Percentiles rank a stretch among this genome's conserved stretches.
Evolutionary conservation across 2,113 vertebrate species (phyloP).

Genomic region (Dryoscopus gambensis): DNA sequence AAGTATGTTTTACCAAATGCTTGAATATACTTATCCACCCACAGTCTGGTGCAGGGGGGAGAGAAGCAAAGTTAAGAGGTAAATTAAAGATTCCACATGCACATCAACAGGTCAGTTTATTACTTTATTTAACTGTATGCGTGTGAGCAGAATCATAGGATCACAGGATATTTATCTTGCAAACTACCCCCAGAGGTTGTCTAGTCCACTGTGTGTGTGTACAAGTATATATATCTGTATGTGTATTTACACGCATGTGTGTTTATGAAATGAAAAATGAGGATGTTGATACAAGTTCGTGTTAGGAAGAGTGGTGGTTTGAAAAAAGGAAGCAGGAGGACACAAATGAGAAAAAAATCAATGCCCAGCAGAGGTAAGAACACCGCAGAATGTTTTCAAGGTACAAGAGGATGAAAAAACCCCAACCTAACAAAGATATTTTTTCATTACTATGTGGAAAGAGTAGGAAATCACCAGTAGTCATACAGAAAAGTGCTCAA

Average conservation of each 20-base stretch:
- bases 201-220: neutral
- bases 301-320: neutral
- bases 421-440: neutral
- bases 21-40: neutral
- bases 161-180: neutral
- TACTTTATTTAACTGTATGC: neutral
- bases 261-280: neutral
- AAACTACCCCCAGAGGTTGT: neutral
- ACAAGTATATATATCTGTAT: fast-evolving
- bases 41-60: neutral
- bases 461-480: neutral
- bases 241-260: neutral
- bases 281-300: neutral
- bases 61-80: neutral
- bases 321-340: neutral
- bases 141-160: neutral
- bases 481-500: neutral
- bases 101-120: neutral
- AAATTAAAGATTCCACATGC: neutral
- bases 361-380: neutral
- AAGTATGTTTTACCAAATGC: neutral
- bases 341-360: neutral
- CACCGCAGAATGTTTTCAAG: neutral
- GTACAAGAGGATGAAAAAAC: neutral
- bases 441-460: neutral